Percentiles rank a stretch among this genome's conserved stretches.
phyloP scores from a whole-genome alignment of 2,797 vertebrate genomes.

The Onychomys leucogaster region DNA sequence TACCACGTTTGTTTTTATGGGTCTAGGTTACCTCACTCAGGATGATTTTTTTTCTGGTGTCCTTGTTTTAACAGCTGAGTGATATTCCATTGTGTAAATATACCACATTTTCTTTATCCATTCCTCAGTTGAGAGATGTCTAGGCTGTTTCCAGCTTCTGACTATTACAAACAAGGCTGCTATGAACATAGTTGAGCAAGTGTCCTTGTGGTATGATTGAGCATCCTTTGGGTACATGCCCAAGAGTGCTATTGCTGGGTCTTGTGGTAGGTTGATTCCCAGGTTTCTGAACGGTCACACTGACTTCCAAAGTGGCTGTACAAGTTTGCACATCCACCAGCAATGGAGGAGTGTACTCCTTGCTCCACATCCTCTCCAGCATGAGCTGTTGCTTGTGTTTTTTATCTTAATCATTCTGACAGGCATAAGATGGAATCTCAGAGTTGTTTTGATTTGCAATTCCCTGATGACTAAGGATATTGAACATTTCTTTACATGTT shows the following conservation, averaged over 20 bases:
- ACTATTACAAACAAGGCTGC: too few relatives aligned
- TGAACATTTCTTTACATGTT: background rate
- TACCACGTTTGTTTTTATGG: too few relatives aligned
- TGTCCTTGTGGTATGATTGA: too few relatives aligned
- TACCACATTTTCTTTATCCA: too few relatives aligned
- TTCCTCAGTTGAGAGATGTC: too few relatives aligned
- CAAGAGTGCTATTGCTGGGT: background rate
- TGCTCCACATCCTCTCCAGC: background rate
- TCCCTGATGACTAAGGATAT: background rate
- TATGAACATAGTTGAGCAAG: too few relatives aligned
- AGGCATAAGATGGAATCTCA: background rate
- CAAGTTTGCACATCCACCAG: background rate
- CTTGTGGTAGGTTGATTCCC: background rate
- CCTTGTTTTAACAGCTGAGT: too few relatives aligned
- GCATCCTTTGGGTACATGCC: too few relatives aligned
- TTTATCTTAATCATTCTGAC: background rate
- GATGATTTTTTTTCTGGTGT: too few relatives aligned
- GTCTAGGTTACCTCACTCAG: too few relatives aligned
- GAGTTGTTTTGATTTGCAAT: background rate
- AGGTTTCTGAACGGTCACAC: background rate
- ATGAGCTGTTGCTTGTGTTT: background rate
- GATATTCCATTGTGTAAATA: too few relatives aligned
- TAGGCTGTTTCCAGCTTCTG: too few relatives aligned
- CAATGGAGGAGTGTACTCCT: background rate
- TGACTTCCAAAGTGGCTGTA: background rate